These are phyloP conservation scores for Orestias chungarensis DNA, from an alignment of 2,797 vertebrate genomes.

Conservation along the genomic window DNA sequence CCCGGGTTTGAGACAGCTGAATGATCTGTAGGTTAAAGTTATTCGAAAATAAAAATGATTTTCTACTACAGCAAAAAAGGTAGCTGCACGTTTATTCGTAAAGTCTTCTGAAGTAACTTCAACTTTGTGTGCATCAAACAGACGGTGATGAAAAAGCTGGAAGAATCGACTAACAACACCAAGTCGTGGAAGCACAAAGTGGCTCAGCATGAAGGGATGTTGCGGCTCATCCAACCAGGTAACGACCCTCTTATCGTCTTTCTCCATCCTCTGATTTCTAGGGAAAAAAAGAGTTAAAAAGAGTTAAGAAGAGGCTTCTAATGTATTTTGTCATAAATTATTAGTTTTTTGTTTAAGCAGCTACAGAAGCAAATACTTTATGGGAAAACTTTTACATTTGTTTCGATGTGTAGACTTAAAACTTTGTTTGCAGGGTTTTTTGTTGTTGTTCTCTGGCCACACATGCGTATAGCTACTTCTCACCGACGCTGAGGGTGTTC, in stretches of 20 bases:
- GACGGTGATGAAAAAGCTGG: constrained; percentile 92
- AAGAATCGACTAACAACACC: constrained; percentile 89
- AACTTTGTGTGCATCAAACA: constrained; percentile 57
- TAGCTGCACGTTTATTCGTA: background rate
- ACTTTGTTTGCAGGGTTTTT: no score
- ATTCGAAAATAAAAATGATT: background rate
- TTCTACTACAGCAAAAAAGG: background rate
- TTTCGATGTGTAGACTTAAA: background rate
- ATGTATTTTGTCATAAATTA: no score
- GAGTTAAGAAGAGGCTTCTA: background rate
- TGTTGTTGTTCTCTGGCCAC: no score
- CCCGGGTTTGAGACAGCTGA: background rate
- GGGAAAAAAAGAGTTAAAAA: no score
- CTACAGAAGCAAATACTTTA: no score
- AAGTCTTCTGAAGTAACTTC: background rate
- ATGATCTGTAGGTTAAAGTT: background rate
- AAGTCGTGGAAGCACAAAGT: constrained; percentile 97
- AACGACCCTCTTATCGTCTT: constrained; percentile 6
- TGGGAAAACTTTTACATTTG: background rate
- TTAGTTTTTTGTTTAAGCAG: no score
- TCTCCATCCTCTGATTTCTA: no score
- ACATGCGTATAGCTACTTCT: no score
- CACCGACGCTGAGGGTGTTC: no score
- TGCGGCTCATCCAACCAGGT: constrained; percentile 96
- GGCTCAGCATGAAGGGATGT: constrained; percentile 91